Base-by-base conservation (phyloP, 2,797 vertebrate species). In the Gastrophryne carolinensis region DNA sequence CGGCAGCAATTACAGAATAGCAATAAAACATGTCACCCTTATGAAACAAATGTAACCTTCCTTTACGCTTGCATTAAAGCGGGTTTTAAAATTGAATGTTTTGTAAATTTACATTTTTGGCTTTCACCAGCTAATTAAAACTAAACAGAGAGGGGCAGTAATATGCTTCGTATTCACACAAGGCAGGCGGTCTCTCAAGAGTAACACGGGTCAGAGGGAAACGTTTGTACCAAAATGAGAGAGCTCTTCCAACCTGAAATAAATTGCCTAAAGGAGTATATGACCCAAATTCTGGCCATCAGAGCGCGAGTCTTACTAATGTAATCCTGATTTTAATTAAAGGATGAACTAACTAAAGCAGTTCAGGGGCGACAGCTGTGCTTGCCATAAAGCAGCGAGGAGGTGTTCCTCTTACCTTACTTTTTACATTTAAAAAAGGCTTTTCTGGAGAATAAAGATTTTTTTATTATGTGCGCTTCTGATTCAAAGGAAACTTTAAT, bases 321-420 rank as follows among this genome's bases (percentile, higher is more conserved):
- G 32, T 52, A 61, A 75, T 62, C 34, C 47, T 54, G 26, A 53
- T 61, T 75, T 68, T 75, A 75, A 75, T 75, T 75, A 75, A 52
- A 69, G 24, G 56, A 41, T 30, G 10, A 53, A 75, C 54, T 4
- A 50, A 27, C 49, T 35, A 60, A 39, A 61, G 64, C 30, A 35
- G 54, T 58, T 67, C 62, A 64, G 41, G 27, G 26, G n/a, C 27
- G 39, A 29, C 64, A 75, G 44, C 54, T 69, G 64, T 53, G 24
- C 54, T 56, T 27, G 27, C 1, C 52, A 39, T 30, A 41, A 32
- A 15, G 73, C 63, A 68, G 68, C 68, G 44, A 26, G 44, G 61
- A 53, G 7, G 26, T 17, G 23, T 68, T 15, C 24, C 73, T 75
- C 68, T 61, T 39, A 60, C 19, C 21, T 12, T 21, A 64, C 47